Base-by-base conservation (phyloP, 2,113 vertebrate genomes). In the Sebastes schlegelii region DNA sequence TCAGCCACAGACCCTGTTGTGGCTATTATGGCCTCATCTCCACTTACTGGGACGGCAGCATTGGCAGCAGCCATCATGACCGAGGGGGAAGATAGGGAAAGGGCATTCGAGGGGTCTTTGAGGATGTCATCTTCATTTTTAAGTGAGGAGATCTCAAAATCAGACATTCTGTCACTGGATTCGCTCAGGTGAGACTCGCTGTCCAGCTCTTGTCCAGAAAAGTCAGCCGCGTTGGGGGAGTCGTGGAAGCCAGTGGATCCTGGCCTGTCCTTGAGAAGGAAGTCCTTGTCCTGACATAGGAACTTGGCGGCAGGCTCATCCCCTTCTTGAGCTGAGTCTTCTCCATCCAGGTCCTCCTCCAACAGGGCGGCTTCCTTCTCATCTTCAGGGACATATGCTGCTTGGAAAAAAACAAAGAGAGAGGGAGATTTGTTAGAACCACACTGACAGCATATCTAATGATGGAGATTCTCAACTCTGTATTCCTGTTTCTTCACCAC, bases 191-290 rank as follows among this genome's bases (percentile, higher is more conserved):
- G 98, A 9, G 98, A 99, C 91, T 98, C 97, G 13, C 98, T 99
- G 97, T 99, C 98, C 96, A 99, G 95, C 69, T 99, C 98, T 85
- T 99, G 98, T 93, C 97, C 96, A 73, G 98, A 99, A 86, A 99
- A 97, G 92, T 99, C 98, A 0, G 97, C 97, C 0, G 95, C 79
- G 10, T 86, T 95, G 0, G 98, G 98, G 79, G 98, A 99, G 89
- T 97, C 96, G 80, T 97, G 97, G 93, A 97, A 97, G 90, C 96
- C 96, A 86, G 96, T 94, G 72, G 96, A 97, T 91, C 96, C 97
- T 80, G 96, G 93, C 76, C 94, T 96, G 91, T 97, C 95, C 91
- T 97, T 98, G 68, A 93, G 86, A 83, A 93, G 87, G 82, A 96
- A 97, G 89, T 97, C 97, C 90, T 98, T 97, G 58, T 99, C 97